A percentile compares a stretch with the other conserved stretches of the same genome.
Evolutionary conservation across 2,888 invertebrate genomes (phyloP).

Genomic region (Mesopsocus fuscifrons): DNA sequence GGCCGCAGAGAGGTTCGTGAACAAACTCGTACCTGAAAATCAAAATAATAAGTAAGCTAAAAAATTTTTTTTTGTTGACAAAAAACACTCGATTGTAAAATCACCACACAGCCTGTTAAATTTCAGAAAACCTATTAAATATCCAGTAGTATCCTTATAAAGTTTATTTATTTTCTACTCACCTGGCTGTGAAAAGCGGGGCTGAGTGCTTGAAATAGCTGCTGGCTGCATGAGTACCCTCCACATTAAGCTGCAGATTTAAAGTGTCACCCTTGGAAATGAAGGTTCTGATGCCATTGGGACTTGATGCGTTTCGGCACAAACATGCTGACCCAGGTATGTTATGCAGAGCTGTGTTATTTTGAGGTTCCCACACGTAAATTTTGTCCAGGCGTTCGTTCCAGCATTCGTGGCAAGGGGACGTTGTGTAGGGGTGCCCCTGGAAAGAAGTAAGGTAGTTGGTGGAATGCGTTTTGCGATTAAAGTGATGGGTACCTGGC

Average conservation of each 20-base stretch:
- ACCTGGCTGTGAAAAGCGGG: constrained; percentile 62
- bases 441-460: no score
- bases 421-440: constrained; percentile 59
- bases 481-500: no score
- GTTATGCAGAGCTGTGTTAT: constrained; percentile 16
- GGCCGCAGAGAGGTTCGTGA: constrained; percentile 74
- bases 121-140: no score
- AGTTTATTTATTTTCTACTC: background rate
- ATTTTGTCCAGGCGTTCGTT: constrained; percentile 72
- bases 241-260: constrained; percentile 63
- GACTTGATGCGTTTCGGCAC: constrained; percentile 11
- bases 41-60: background rate
- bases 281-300: constrained; percentile 29
- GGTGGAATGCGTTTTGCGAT: background rate
- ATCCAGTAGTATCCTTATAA: no score
- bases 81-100: no score
- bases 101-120: no score
- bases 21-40: constrained; percentile 52
- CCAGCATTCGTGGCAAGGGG: constrained; percentile 68
- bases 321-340: constrained; percentile 12
- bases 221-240: constrained; percentile 65
- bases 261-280: constrained; percentile 64
- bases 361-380: constrained; percentile 54
- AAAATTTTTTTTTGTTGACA: background rate
- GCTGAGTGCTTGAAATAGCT: constrained; percentile 75